These are phyloP conservation scores for Discoglossus pictus DNA, from an alignment of 2,797 vertebrate species.

Conservation along the genomic window DNA sequence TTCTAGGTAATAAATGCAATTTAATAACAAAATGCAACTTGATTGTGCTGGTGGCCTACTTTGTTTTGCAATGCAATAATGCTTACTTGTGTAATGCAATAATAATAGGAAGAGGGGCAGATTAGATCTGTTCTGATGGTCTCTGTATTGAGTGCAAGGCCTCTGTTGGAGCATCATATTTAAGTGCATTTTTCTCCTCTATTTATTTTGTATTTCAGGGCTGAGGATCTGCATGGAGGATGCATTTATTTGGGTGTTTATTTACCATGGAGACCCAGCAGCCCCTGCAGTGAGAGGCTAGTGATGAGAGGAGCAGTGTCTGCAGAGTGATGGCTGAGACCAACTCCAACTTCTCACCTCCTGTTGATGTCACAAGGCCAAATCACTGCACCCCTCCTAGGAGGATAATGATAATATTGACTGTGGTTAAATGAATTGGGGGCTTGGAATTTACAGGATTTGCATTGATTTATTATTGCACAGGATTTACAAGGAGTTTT, in stretches of 20 bases:
- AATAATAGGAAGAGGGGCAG: conserved; percentile 43
- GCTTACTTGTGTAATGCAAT: too few species aligned
- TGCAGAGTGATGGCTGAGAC: conserved; percentile 60
- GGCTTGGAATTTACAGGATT: too few species aligned
- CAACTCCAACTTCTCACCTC: conserved; percentile 56
- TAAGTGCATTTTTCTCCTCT: conserved; percentile 26
- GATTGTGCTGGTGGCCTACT: too few species aligned
- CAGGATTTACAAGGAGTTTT: too few species aligned
- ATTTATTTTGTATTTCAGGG: conserved; percentile 43
- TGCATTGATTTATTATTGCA: too few species aligned
- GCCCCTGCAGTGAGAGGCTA: conserved; percentile 58
- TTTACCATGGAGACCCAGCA: conserved; percentile 70
- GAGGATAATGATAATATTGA: conserved; percentile 57
- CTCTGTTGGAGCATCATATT: conserved; percentile 38
- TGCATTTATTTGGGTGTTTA: conserved; percentile 32
- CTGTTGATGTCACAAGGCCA: conserved; percentile 57
- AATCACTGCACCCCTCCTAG: conserved; percentile 50
- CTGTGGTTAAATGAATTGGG: conserved; percentile 42
- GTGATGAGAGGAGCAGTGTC: conserved; percentile 58
- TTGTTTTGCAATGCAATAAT: too few species aligned
- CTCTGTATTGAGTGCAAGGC: not conserved
- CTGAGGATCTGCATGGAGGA: conserved; percentile 10
- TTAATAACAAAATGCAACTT: too few species aligned
- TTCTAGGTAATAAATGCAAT: too few species aligned
- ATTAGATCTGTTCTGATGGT: conserved; percentile 15